Conservation (phyloP, 2,888 invertebrate genomes). For the Lepidocyrtinus sp. region DNA sequence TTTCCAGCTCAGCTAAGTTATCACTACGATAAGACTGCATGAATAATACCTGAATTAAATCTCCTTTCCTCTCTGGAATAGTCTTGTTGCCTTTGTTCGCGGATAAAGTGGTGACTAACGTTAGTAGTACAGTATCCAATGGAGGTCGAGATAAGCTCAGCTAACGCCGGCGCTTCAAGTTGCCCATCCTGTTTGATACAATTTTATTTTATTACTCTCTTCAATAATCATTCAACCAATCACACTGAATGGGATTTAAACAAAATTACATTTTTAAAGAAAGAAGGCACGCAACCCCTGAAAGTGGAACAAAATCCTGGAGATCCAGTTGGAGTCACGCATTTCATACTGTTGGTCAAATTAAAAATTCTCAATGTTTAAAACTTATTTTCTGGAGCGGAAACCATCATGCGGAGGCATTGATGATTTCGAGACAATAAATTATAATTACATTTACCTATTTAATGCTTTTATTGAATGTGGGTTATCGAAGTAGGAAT, state of each 20-base stretch:
- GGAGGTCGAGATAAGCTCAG: constrained; percentile 56
- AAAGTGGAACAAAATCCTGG: constrained; percentile 59
- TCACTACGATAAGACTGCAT: neutral
- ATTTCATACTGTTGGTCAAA: constrained; percentile 63
- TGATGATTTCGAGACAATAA: no score
- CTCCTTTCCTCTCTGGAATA: constrained; percentile 33
- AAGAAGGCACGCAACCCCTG: constrained; percentile 54
- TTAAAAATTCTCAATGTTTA: no score
- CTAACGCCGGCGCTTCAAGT: constrained; percentile 60
- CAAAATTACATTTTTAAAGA: no score
- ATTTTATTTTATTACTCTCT: no score
- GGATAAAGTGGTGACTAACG: constrained; percentile 41
- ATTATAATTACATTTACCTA: no score
- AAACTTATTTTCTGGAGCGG: no score
- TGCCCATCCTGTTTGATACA: constrained; percentile 53
- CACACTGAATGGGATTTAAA: no score
- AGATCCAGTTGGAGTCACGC: constrained; percentile 60
- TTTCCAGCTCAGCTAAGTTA: neutral
- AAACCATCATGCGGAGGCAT: no score
- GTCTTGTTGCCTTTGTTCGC: constrained; percentile 40
- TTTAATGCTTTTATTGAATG: constrained; percentile 48
- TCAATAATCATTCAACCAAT: no score
- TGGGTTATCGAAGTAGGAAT: constrained; percentile 58
- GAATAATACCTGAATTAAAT: constrained; percentile 35
- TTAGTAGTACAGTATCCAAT: constrained; percentile 59